These are phyloP conservation scores for Tympanuchus pallidicinctus DNA, from an alignment of 2,113 vertebrate species.

Conservation along the genomic window DNA sequence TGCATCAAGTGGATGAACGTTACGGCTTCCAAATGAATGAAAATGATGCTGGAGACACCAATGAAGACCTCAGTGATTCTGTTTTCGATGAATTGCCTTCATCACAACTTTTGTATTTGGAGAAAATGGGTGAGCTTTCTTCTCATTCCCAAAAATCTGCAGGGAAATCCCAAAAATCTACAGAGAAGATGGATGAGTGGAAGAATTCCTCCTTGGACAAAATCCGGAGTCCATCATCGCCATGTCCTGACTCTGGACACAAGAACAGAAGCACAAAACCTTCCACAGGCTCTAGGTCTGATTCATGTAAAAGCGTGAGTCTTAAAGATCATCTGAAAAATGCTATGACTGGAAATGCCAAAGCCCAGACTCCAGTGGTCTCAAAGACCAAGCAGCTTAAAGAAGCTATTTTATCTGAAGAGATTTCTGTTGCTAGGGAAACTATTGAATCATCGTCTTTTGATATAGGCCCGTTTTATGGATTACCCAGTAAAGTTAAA, in stretches of 20 bases:
- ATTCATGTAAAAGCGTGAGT: conserved; percentile 75
- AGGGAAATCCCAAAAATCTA: neutral
- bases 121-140: neutral
- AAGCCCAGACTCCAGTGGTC: conserved; percentile 67
- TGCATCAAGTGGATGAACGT: neutral
- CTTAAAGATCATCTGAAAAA: conserved; percentile 89
- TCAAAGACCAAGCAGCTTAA: conserved; percentile 84
- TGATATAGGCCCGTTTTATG: conserved; percentile 95
- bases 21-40: neutral
- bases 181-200: neutral
- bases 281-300: neutral
- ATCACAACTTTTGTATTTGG: conserved; percentile 79
- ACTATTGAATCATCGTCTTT: conserved; percentile 76
- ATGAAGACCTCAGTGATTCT: conserved; percentile 24
- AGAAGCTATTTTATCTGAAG: conserved; percentile 85
- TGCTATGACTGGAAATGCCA: conserved; percentile 89
- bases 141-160: neutral
- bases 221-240: neutral
- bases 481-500: conserved; percentile 92
- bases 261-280: neutral
- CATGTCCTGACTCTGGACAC: neutral
- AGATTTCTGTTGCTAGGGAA: conserved; percentile 85
- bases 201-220: neutral
- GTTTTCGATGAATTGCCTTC: conserved; percentile 78
- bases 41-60: neutral